A percentile compares a stretch with the other conserved stretches of the same genome.
Conservation (phyloP, 2,888 invertebrate species). For the Cepaea hortensis region DNA sequence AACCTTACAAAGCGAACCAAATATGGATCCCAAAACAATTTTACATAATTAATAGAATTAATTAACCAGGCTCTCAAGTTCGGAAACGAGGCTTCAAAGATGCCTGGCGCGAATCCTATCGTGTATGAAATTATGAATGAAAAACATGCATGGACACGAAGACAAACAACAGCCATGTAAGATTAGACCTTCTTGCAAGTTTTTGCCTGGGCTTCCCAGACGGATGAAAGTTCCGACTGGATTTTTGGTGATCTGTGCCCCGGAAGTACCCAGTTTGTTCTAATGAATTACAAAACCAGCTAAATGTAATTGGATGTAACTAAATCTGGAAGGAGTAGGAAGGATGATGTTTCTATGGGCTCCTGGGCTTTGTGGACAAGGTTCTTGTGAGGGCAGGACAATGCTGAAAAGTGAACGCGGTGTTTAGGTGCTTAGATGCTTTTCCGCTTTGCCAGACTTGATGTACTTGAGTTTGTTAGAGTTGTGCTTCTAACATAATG, state of each 20-base stretch:
- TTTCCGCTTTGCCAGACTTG: too few relatives aligned
- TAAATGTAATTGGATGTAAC: slow-evolving; percentile 45
- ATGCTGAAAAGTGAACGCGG: background rate
- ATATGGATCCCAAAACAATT: slow-evolving; percentile 9
- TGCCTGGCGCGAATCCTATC: background rate
- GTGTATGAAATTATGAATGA: slow-evolving; percentile 32
- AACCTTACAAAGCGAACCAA: background rate
- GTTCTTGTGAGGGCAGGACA: background rate
- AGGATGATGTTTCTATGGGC: background rate
- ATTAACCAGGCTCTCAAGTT: slow-evolving; percentile 33
- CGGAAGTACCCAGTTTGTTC: slow-evolving; percentile 39
- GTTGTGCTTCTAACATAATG: too few relatives aligned
- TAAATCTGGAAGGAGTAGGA: background rate
- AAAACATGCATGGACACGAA: slow-evolving; percentile 44
- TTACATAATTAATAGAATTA: slow-evolving; percentile 31
- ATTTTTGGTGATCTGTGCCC: slow-evolving; percentile 43
- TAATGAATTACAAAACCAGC: slow-evolving; percentile 47
- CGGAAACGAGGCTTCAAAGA: slow-evolving; percentile 11
- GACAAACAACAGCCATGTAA: slow-evolving; percentile 47
- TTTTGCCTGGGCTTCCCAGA: slow-evolving; percentile 40
- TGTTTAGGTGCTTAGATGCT: too few relatives aligned
- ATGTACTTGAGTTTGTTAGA: too few relatives aligned
- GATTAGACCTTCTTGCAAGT: slow-evolving; percentile 48
- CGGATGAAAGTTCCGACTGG: slow-evolving; percentile 36
- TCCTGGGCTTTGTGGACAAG: background rate